Evolutionary conservation across 2,888 invertebrate species (phyloP), one percentile per base, ranked within the genome.

Genomic region (Pandemis heparana): DNA sequence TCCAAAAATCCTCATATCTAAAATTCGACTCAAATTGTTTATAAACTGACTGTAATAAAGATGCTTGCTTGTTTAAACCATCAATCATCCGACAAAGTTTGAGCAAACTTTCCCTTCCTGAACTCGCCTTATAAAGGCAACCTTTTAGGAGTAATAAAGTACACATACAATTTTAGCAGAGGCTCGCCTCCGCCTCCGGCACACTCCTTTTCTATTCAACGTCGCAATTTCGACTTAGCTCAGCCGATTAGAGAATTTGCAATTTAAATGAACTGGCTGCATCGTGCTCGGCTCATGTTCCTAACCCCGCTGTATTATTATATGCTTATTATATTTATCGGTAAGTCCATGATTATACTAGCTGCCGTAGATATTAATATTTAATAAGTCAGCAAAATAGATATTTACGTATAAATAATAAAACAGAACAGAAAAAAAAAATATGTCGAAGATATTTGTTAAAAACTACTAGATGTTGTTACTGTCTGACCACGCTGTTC

Each of bases 251-350:
- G 80, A 77, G 79, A 81, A 87, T 88, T 88, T 85, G 86, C 87
- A 87, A 87, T 89, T 85, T 85, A 87, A 87, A 89, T 87, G 82
- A 84, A 80, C 80, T 77, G 77, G 79, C 77, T 78, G 79, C 80
- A 81, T 76, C 80, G 79, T 78, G 76, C 79, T 75, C 78, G 74
- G 74, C 71, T 74, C 74, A 75, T 79, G 78, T 77, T 79, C 78
- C 76, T 78, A 78, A 82, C 80, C 79, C 79, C 51, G 69, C 46
- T 51, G 51, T 61, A 60, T 68, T 65, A 72, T 70, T 67, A 23
- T 48, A 66, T 63, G 60, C 56, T 72, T 75, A 61, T 70, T 73
- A 75, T 67, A 32, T 4, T 70, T 71, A 70, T 69, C 61, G 70
- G 69, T 51, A 59, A 60, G 63, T 59, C 23, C 48, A 32, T 60